phyloP scores from a whole-genome alignment of 1,140 invertebrate genomes.

The Oryctes rhinoceros region DNA sequence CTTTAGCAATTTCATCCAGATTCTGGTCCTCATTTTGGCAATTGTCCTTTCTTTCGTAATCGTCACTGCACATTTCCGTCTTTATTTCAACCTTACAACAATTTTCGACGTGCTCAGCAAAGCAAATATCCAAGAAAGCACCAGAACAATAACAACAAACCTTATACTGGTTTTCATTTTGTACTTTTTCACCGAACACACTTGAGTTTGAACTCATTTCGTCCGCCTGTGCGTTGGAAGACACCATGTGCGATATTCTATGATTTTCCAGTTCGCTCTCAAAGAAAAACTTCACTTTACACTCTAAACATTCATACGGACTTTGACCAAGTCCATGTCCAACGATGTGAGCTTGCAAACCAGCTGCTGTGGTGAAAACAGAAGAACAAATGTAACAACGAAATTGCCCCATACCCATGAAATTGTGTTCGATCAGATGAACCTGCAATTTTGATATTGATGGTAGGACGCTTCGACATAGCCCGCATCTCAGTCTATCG shows the following conservation, averaged over 20 bases:
- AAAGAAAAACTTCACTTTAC: conserved; percentile 90
- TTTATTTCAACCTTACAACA: conserved; percentile 45
- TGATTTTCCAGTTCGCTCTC: conserved; percentile 91
- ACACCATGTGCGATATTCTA: conserved; percentile 64
- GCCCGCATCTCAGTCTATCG: conserved; percentile 72
- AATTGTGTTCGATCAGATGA: conserved; percentile 93
- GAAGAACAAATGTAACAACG: conserved; percentile 90
- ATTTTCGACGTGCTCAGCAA: conserved; percentile 46
- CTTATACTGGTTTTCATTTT: conserved; percentile 43
- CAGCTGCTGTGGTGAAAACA: conserved; percentile 81
- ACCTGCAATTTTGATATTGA: conserved; percentile 83
- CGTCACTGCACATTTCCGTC: conserved; percentile 37
- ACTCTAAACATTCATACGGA: conserved; percentile 85
- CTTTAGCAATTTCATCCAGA: conserved; percentile 37
- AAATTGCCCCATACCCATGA: conserved; percentile 84
- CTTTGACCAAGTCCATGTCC: conserved; percentile 81
- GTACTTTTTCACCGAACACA: conserved; percentile 33
- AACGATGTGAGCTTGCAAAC: conserved; percentile 82
- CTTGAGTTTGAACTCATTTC: not conserved
- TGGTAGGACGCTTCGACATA: conserved; percentile 76
- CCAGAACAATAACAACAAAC: conserved; percentile 46
- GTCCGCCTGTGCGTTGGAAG: not conserved
- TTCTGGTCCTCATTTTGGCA: conserved; percentile 13
- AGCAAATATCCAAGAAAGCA: conserved; percentile 44
- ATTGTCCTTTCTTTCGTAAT: not conserved